Evolutionary conservation across 2,113 vertebrate species (phyloP).

Genomic region (Nothoprocta pentlandii): DNA sequence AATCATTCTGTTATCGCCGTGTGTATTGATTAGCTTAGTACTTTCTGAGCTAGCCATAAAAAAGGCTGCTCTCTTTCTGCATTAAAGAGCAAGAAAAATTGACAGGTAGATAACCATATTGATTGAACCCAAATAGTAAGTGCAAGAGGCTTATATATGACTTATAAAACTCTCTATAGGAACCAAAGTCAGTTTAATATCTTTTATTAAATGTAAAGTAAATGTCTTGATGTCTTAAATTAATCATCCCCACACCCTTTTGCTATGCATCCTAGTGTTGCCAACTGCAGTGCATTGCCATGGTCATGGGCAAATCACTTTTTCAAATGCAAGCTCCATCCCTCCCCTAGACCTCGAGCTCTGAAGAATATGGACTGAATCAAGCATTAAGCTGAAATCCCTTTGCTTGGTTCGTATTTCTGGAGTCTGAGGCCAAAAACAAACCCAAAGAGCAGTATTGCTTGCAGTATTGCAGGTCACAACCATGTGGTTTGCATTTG

Average conservation of each 20-base stretch:
- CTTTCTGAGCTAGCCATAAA: constrained; percentile 73
- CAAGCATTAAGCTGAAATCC: constrained; percentile 68
- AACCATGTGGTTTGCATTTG: constrained; percentile 79
- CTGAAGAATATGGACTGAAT: constrained; percentile 66
- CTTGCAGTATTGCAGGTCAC: constrained; percentile 73
- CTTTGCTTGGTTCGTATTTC: constrained; percentile 74
- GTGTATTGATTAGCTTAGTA: constrained; percentile 80
- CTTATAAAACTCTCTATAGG: constrained; percentile 54
- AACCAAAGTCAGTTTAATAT: constrained; percentile 30
- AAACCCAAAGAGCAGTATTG: constrained; percentile 70
- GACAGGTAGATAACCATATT: constrained; percentile 83
- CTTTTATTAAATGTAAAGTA: constrained; percentile 32
- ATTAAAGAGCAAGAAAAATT: constrained; percentile 80
- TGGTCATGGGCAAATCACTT: constrained; percentile 31
- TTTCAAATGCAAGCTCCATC: constrained; percentile 31
- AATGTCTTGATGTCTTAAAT: not conserved
- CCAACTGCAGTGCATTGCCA: constrained; percentile 3
- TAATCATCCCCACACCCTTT: constrained; percentile 24
- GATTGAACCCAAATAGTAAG: constrained; percentile 79
- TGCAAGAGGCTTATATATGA: constrained; percentile 63
- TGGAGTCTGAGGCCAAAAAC: constrained; percentile 65
- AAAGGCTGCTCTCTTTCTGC: constrained; percentile 70
- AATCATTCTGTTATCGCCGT: constrained; percentile 79
- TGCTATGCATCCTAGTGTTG: constrained; percentile 13
- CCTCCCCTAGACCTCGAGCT: not conserved